Conservation (phyloP, 2,888 invertebrate genomes). For the Nomada hirtipes region DNA sequence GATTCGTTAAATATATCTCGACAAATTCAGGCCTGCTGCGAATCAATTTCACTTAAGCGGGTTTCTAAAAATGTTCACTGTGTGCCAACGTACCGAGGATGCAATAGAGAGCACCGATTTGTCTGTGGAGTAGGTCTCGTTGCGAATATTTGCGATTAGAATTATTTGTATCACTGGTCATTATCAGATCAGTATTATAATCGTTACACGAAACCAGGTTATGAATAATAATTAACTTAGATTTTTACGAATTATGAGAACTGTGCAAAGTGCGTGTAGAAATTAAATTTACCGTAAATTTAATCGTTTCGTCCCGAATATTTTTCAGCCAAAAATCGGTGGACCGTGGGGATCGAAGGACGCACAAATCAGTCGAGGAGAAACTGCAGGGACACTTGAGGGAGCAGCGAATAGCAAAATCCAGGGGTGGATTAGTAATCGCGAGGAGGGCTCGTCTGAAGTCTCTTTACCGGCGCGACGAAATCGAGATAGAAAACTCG, state of each 20-base stretch:
- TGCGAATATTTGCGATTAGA: neutral
- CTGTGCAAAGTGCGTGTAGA: no score
- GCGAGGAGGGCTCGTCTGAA: conserved; percentile 64
- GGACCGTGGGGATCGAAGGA: conserved; percentile 28
- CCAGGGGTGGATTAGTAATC: conserved; percentile 56
- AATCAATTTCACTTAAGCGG: conserved; percentile 1
- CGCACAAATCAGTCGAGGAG: conserved; percentile 24
- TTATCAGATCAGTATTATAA: neutral
- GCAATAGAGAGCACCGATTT: neutral
- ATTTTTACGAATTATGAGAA: no score
- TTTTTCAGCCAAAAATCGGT: conserved; percentile 46
- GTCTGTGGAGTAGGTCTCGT: neutral
- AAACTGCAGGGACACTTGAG: conserved; percentile 35
- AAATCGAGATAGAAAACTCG: conserved; percentile 60
- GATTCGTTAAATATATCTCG: conserved; percentile 1
- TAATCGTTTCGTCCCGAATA: no score
- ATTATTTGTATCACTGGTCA: no score
- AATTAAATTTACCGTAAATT: no score
- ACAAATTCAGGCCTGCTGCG: neutral
- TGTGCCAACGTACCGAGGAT: neutral
- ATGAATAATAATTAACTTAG: neutral
- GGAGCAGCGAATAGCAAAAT: conserved; percentile 50
- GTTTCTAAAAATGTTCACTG: conserved; percentile 12
- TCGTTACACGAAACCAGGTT: neutral
- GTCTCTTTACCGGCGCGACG: conserved; percentile 58